Evolutionary conservation across 2,113 vertebrate genomes (phyloP).

Genomic region (Ageneiosus marmoratus): DNA sequence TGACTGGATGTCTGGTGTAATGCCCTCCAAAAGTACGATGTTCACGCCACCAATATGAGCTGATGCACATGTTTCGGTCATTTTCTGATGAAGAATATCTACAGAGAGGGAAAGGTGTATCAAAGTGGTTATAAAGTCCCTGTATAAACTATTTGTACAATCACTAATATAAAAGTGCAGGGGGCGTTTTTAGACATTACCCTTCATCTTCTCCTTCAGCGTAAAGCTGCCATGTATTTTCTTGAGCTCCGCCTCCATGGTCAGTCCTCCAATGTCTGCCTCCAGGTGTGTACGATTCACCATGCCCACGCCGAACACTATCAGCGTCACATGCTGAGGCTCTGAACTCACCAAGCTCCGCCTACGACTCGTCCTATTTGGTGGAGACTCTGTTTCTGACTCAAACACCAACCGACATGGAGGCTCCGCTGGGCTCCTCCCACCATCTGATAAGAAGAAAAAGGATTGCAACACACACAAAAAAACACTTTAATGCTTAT

Average conservation of each 20-base stretch:
- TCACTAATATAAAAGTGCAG: not conserved
- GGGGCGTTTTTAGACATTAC: conserved; percentile 60
- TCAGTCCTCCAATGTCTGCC: conserved; percentile 95
- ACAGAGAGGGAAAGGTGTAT: conserved; percentile 12
- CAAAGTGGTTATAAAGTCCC: not conserved
- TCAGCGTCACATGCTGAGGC: conserved; percentile 92
- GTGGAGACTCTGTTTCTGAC: conserved; percentile 84
- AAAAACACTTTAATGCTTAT: not conserved
- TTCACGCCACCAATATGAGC: conserved; percentile 97
- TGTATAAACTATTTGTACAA: not conserved
- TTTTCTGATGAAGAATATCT: conserved; percentile 98
- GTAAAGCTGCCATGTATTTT: conserved; percentile 98
- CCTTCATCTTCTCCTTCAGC: conserved; percentile 98
- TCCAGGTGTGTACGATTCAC: conserved; percentile 96
- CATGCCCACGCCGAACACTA: conserved; percentile 96
- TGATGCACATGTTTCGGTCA: conserved; percentile 96
- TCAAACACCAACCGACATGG: conserved; percentile 88
- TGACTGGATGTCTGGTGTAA: conserved; percentile 97
- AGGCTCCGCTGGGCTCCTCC: conserved; percentile 83
- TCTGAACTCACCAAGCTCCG: conserved; percentile 88
- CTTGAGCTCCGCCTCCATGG: conserved; percentile 97
- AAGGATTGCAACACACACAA: not conserved
- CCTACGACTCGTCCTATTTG: conserved; percentile 72
- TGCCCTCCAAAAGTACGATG: conserved; percentile 94
- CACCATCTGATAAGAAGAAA: conserved; percentile 63